Percentiles rank a stretch among this genome's conserved stretches.
phyloP scores from a whole-genome alignment of 1,140 invertebrate species.

The Cheumatopsyche charites region DNA sequence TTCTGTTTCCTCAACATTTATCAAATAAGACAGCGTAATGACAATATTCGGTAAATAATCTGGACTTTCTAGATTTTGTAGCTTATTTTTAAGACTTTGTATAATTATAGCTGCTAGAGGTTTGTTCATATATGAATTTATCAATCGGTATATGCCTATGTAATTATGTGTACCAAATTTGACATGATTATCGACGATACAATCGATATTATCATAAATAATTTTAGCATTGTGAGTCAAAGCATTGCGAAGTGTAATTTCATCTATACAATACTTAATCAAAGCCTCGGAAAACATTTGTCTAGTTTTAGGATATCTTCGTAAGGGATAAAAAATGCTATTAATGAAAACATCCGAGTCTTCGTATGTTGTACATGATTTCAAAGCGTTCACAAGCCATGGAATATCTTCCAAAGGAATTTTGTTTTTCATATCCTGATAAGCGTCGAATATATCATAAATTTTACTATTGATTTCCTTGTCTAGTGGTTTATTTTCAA shows the following conservation, averaged over 20 bases:
- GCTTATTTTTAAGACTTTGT: neutral
- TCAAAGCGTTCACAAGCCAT: conserved; percentile 37
- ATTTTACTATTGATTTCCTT: conserved; percentile 21
- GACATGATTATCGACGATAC: neutral
- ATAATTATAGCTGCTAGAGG: conserved; percentile 28
- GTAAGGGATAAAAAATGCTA: neutral
- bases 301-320: conserved; percentile 27
- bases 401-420: neutral
- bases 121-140: conserved; percentile 37
- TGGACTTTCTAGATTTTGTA: conserved; percentile 9
- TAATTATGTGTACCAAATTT: conserved; percentile 23
- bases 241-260: conserved; percentile 12
- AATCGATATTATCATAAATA: conserved; percentile 28
- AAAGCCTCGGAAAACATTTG: conserved; percentile 37
- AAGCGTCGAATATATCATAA: conserved; percentile 7
- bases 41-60: conserved; percentile 4
- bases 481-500: conserved; percentile 19
- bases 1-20: conserved; percentile 28
- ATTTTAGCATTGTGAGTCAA: conserved; percentile 30
- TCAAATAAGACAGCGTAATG: conserved; percentile 25
- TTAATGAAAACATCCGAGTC: no score
- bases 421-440: neutral
- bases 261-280: conserved; percentile 11
- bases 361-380: neutral
- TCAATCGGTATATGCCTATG: conserved; percentile 7